Percentiles rank a stretch among this genome's conserved stretches.
Evolutionary conservation across 2,113 vertebrate genomes (phyloP).

Genomic region (Alouatta palliata): DNA sequence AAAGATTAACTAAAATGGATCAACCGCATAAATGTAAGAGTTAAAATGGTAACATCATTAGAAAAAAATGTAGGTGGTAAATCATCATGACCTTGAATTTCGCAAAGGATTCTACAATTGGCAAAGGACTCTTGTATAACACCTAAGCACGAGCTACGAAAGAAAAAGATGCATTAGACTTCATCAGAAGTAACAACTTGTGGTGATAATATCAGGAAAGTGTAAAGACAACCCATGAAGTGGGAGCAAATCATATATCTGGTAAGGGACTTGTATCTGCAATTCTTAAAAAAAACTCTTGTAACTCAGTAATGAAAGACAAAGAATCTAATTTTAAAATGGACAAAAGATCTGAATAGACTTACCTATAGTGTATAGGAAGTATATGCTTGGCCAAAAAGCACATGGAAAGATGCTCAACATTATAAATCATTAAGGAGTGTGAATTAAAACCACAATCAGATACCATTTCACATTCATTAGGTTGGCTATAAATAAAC

Average conservation of each 20-base stretch:
- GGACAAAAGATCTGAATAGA: background rate
- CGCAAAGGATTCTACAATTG: background rate
- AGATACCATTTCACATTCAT: background rate
- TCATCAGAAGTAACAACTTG: background rate
- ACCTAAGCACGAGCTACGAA: background rate
- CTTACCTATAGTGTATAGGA: background rate
- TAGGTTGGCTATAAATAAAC: background rate
- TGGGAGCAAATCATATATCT: background rate
- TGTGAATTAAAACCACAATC: background rate
- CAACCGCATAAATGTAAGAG: background rate
- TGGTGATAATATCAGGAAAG: background rate
- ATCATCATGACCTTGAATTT: background rate
- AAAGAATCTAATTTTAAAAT: background rate
- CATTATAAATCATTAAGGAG: background rate
- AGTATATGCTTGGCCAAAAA: background rate
- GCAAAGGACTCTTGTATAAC: background rate
- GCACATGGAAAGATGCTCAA: background rate
- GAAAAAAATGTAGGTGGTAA: background rate
- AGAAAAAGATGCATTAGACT: background rate
- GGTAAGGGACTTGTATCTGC: background rate
- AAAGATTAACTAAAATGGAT: background rate
- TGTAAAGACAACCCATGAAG: background rate
- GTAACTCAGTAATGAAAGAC: background rate
- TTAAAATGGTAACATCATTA: background rate
- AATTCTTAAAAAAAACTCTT: background rate